A percentile compares a stretch with the other conserved stretches of the same genome.
These are phyloP conservation scores for Perca schrenkii DNA, from an alignment of 2,113 vertebrate genomes.

Conservation along the genomic window DNA sequence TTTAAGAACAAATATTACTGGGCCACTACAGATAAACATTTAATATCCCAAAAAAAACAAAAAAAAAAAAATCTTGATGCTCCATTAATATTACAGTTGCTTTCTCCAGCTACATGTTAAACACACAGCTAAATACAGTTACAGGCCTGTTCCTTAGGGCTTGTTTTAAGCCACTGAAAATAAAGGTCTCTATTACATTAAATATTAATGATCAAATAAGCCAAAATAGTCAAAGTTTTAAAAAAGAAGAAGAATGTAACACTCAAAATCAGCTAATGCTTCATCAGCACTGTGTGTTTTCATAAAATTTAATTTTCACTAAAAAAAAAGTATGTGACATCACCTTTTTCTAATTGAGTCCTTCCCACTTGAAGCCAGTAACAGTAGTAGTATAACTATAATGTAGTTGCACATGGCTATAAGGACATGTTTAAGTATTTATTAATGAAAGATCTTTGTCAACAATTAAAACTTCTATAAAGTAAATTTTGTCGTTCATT, in stretches of 20 bases:
- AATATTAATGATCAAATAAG: constrained; percentile 5
- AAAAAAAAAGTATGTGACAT: too few relatives aligned
- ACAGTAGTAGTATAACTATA: background rate
- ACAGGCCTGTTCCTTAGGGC: background rate
- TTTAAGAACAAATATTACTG: too few relatives aligned
- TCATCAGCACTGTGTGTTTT: background rate
- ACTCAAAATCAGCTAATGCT: background rate
- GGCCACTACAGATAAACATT: too few relatives aligned
- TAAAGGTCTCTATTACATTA: background rate
- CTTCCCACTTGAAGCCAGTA: background rate
- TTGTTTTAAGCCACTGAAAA: background rate
- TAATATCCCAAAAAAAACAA: too few relatives aligned
- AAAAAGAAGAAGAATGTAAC: too few relatives aligned
- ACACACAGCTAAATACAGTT: background rate
- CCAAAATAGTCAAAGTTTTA: background rate
- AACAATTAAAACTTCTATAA: background rate
- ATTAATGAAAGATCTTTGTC: background rate
- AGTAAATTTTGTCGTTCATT: background rate
- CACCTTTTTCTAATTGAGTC: too few relatives aligned
- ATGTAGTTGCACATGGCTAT: background rate
- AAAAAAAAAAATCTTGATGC: background rate
- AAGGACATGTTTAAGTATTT: background rate
- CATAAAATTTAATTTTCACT: background rate
- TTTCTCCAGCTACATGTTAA: background rate
- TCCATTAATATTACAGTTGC: background rate